These are phyloP conservation scores for Panurus biarmicus DNA, from an alignment of 2,113 vertebrate genomes.

Conservation along the genomic window DNA sequence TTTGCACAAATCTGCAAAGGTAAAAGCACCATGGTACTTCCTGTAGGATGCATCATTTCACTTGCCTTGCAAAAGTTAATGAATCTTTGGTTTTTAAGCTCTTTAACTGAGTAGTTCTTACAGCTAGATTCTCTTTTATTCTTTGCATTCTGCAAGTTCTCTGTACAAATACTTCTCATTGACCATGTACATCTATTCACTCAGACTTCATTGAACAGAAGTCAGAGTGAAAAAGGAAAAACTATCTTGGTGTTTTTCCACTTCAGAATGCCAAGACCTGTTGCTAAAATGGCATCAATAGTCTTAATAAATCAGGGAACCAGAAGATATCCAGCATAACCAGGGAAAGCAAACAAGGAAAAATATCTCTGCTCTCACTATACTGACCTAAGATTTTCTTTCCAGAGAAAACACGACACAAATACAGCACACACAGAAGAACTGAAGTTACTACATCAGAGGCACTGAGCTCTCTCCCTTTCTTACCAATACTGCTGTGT, in stretches of 20 bases:
- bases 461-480: background rate
- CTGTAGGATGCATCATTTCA: background rate
- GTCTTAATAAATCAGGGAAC: background rate
- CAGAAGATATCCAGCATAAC: background rate
- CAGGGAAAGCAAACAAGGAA: background rate
- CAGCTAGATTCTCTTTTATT: background rate
- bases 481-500: conserved; percentile 88
- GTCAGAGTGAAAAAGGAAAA: background rate
- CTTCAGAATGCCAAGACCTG: background rate
- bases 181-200: background rate
- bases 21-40: background rate
- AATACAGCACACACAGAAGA: background rate
- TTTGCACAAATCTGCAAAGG: background rate
- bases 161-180: background rate
- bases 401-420: background rate
- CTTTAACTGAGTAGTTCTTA: background rate
- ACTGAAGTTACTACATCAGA: background rate
- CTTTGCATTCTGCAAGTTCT: background rate
- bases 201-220: background rate
- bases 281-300: fast-evolving
- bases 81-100: background rate
- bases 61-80: background rate
- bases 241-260: background rate
- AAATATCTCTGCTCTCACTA: background rate
- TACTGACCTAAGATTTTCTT: background rate